phyloP scores from a whole-genome alignment of 2,888 invertebrate genomes.

The Drosophila stalkeri region DNA sequence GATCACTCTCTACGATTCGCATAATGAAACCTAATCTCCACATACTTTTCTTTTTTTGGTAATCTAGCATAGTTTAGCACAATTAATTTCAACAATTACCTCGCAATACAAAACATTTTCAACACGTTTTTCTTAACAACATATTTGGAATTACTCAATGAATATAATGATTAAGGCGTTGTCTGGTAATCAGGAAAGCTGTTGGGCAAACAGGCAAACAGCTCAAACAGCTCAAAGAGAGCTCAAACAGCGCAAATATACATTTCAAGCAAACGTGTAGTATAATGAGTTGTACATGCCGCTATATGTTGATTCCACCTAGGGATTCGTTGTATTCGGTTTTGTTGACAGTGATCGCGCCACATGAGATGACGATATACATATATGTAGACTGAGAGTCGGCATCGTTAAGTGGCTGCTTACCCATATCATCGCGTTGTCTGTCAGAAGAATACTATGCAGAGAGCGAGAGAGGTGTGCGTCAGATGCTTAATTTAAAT shows the following conservation, averaged over 20 bases:
- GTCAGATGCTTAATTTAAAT: slow-evolving; percentile 82
- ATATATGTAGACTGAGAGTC: slow-evolving; percentile 54
- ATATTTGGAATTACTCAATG: slow-evolving; percentile 1
- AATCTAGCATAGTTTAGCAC: neutral
- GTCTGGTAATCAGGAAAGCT: slow-evolving; percentile 1
- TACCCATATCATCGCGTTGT: slow-evolving; percentile 80
- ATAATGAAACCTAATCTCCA: neutral
- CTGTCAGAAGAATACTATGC: slow-evolving; percentile 55
- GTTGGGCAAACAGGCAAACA: slow-evolving; percentile 9
- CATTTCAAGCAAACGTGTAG: slow-evolving; percentile 34
- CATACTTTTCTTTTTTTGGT: neutral
- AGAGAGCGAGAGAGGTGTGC: slow-evolving; percentile 62
- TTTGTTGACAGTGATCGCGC: slow-evolving; percentile 81
- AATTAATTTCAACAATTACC: slow-evolving; percentile 6
- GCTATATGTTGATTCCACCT: slow-evolving; percentile 50
- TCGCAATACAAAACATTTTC: slow-evolving; percentile 10
- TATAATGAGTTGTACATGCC: slow-evolving; percentile 45
- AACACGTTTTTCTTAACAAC: neutral
- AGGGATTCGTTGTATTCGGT: slow-evolving; percentile 71
- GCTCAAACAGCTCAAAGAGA: slow-evolving; percentile 1
- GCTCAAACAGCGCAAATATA: slow-evolving; percentile 22
- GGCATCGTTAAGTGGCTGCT: slow-evolving; percentile 73
- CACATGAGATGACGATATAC: slow-evolving; percentile 72
- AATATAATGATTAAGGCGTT: slow-evolving; percentile 11
- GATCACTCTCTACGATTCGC: neutral